Base-by-base conservation (phyloP, 1,140 invertebrate species). In the Sitodiplosis mosellana region DNA sequence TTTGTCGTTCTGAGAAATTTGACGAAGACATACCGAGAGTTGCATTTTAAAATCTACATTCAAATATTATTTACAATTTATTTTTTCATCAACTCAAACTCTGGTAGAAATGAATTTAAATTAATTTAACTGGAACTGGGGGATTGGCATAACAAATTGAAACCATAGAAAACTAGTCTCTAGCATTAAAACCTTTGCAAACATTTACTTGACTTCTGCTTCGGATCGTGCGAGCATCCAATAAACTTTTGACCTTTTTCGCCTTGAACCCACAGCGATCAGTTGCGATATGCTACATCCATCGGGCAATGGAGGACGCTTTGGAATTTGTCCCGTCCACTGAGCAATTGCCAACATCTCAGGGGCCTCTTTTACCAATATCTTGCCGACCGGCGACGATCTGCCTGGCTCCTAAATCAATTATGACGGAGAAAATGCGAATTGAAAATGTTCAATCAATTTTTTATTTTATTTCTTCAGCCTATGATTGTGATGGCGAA, bases 331-430 rank as follows among this genome's bases (percentile, higher is more conserved):
- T 0, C 75, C 70, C 0, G 81, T 83, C 76, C 76, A 83, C 49
- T 77, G 78, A 2, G 79, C 77, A 7, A 80, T 80, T n/a, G 81
- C 81, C 51, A 85, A 63, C 69, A 85, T 73, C 56, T 85, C 81
- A 0, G 82, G 81, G 3, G 79, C 76, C 53, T 84, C 80, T 57
- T 79, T 78, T 14, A 85, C 74, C 45, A 81, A 66, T 19, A 64
- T 61, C 18, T 64, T 64, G 15, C 62, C 62, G 34, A 59, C 49
- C 5, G 62, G 62, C 5, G 61, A 61, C 14, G 62, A 59, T 20
- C 61, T 54, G 2, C 62, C 62, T 1, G 61, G 61, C 48, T 64
- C 62, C 51, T 52, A 15, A 27, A 33, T 38, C 14, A 15, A 15
- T 40, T 15, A n/a, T 40, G 14, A 15, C 14, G 18, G 3, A 12